Evolutionary conservation across 2,888 invertebrate species (phyloP), one percentile per base, ranked within the genome.

Genomic region (Lagria hirta): DNA sequence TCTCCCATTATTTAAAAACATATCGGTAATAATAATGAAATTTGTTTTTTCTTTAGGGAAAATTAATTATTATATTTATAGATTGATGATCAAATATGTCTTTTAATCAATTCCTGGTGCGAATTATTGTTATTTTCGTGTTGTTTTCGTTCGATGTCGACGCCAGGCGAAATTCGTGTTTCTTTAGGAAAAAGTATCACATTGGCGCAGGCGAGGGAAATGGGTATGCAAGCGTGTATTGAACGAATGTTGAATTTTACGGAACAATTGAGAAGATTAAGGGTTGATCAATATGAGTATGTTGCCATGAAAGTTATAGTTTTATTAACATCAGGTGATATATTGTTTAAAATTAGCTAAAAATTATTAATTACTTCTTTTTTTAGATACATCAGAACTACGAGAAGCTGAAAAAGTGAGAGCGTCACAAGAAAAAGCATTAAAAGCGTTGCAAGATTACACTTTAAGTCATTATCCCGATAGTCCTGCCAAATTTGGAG

Each of bases 101-200:
- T 97, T 65, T 81, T 97, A 55, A 95, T 97, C 65, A 97, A 97
- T 73, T 94, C 96, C 49, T 97, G 97, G 97, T 95, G 96, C 73
- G 93, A 94, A 73, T 75, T 94, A 60, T 73, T 94, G 56, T 79
- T 94, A 51, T 86, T 94, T 66, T 93, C 93, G 32, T 94, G 93
- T 73, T 94, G 94, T 70, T 96, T 92, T 77, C 87, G 94, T 49
- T 96, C 95, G 21, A 87, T 95, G 71, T 80, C 85, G 51, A 88
- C 89, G 33, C 93, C 93, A 4, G 91, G 92, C 5, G 90, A 93
- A 70, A 92, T 94, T 58, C 78, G 88, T 48, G 68, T 72, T 28
- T 80, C 79, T 2, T 66, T 79, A 24, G 80, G 79, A 2, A 82
- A 82, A 61, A 79, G 80, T 51, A 80, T 86, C 38, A 80, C 80